Percentiles rank a stretch among this genome's conserved stretches.
Conservation (phyloP, 2,113 vertebrate genomes). For the Chrysochloris asiatica region DNA sequence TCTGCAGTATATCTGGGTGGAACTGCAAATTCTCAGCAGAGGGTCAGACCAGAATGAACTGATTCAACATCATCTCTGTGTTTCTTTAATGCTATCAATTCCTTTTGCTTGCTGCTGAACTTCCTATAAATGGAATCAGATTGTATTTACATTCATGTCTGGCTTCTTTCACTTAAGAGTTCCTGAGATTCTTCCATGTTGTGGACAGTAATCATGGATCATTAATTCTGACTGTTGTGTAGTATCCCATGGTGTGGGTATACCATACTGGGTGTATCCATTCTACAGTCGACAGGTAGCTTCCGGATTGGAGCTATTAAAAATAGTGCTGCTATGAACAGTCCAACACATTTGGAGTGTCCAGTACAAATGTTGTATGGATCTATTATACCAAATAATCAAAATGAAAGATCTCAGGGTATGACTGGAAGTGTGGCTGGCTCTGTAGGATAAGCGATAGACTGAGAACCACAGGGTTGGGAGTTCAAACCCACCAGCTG, state of each 20-base stretch:
- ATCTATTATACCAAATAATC: not conserved
- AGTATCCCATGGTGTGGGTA: too few relatives aligned
- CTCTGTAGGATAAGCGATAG: too few relatives aligned
- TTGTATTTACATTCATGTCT: not conserved
- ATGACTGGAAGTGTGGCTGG: too few relatives aligned
- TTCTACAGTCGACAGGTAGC: not conserved
- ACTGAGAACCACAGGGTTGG: too few relatives aligned
- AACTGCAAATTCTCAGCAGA: too few relatives aligned
- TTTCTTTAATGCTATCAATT: too few relatives aligned
- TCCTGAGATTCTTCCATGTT: not conserved
- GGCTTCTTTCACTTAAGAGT: not conserved
- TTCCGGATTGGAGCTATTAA: not conserved
- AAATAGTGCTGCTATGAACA: not conserved
- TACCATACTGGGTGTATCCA: not conserved
- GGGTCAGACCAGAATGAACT: too few relatives aligned
- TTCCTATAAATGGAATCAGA: not conserved
- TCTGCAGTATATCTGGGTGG: too few relatives aligned
- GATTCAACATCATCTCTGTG: too few relatives aligned
- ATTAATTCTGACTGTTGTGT: not conserved
- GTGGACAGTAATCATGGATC: not conserved
- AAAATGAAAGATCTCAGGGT: not conserved
- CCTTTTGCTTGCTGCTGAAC: too few relatives aligned
- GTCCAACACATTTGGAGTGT: not conserved
- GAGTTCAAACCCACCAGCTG: too few relatives aligned
- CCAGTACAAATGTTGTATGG: too few relatives aligned